phyloP scores from a whole-genome alignment of 2,113 vertebrate genomes.

The Synchiropus splendidus region DNA sequence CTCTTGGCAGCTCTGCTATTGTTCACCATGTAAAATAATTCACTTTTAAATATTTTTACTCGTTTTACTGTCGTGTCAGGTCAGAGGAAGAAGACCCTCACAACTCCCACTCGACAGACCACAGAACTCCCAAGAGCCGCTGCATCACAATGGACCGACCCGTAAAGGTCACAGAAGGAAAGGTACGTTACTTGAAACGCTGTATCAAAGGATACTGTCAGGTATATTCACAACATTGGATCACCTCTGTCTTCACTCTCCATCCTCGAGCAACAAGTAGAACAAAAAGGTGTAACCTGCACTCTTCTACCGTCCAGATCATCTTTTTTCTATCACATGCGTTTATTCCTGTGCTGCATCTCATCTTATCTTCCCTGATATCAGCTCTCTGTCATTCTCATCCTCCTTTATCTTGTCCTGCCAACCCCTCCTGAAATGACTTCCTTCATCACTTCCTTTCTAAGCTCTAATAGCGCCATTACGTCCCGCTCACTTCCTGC shows the following conservation, averaged over 20 bases:
- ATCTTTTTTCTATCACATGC: too few species aligned
- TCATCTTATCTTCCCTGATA: not conserved
- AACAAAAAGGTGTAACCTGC: too few species aligned
- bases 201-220: too few species aligned
- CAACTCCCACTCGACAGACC: constrained; percentile 67
- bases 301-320: too few species aligned
- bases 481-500: too few species aligned
- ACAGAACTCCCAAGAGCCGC: constrained; percentile 61
- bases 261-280: not conserved
- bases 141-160: constrained; percentile 32
- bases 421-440: not conserved
- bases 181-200: constrained; percentile 26
- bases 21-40: too few species aligned
- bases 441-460: not conserved
- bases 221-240: too few species aligned
- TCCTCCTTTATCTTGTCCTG: not conserved
- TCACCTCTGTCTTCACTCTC: too few species aligned
- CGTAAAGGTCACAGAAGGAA: constrained; percentile 53
- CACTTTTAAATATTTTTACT: too few species aligned
- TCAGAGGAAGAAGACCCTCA: constrained; percentile 66
- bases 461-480: too few species aligned
- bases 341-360: too few species aligned
- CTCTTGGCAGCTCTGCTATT: too few species aligned
- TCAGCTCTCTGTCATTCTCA: not conserved
- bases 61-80: constrained; percentile 41